phyloP scores from a whole-genome alignment of 2,113 vertebrate genomes.

The Dipodomys merriami region DNA sequence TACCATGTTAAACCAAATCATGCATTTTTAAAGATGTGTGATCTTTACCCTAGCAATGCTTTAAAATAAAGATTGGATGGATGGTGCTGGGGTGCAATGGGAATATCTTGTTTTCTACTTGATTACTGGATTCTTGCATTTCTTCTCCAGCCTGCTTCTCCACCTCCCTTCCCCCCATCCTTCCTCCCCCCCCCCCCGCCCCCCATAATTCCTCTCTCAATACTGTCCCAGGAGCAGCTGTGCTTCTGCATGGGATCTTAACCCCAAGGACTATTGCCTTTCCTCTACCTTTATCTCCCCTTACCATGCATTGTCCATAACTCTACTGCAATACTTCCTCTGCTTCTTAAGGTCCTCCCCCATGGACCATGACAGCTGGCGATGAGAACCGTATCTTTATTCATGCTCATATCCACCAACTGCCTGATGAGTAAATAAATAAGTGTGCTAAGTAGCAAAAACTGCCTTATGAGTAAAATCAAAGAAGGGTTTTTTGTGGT shows the following conservation, averaged over 20 bases:
- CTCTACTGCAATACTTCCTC: not conserved
- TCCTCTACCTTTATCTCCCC: not conserved
- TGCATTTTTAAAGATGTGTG: not conserved
- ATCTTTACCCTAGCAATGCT: not conserved
- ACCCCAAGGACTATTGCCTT: not conserved
- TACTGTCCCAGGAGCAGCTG: not conserved
- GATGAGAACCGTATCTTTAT: not conserved
- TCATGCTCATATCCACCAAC: not conserved
- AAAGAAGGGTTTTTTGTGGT: not conserved
- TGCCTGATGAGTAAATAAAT: slow-evolving; percentile 7
- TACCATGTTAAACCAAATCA: not conserved
- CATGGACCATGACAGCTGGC: not conserved
- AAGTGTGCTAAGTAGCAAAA: not conserved
- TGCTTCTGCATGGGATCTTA: not conserved
- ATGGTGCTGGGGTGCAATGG: not conserved
- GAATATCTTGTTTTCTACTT: not conserved
- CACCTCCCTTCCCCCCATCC: too few relatives aligned
- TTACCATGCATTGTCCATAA: not conserved
- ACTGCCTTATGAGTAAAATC: not conserved
- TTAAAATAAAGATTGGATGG: not conserved
- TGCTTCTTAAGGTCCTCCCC: not conserved
- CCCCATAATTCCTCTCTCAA: not conserved
- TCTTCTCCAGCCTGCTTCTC: not conserved
- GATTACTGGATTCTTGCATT: not conserved
- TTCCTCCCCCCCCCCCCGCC: too few relatives aligned